Base-by-base conservation (phyloP, 2,797 vertebrate species). In the Myioborus miniatus region DNA sequence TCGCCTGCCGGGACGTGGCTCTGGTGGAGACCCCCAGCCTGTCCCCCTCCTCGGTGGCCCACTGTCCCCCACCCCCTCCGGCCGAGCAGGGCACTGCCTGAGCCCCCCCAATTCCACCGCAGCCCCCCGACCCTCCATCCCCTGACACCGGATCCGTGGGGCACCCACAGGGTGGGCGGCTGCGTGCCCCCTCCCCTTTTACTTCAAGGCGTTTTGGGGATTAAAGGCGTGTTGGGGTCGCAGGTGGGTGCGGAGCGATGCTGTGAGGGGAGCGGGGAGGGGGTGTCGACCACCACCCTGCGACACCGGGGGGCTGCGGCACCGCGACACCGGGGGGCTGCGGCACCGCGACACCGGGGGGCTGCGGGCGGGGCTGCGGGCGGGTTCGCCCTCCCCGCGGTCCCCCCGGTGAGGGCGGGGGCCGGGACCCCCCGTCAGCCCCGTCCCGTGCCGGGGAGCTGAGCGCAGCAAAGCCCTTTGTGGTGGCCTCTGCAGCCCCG, bases 1-100 rank as follows among this genome's bases (percentile, higher is more conserved):
- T 98, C 68, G 97, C 98, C 83, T 99, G 98, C 92, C 98, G 97
- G 68, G 98, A 98, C 53, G 98, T 98, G 17, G 98, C 98, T 24
- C 98, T 98, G 7, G 98, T 98, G 92, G 98, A 99, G 94, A 98
- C 98, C 11, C 93, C 98, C 88, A 98, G 98, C 70, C 93, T 97
- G 43, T 98, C 98, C 9, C 98, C 97, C 12, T 99, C 98, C 11
- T 98, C 98, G 16, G 59, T 43, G 24, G 6, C 64, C 39, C 36
- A 4, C 2, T 3, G 29, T 6, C 70, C 72, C 59, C 23, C 6
- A 0, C 36, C 3, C 14, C 22, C 18, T 20, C 43, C 8, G 0
- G 30, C 69, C 0, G n/a, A 63, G 41, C 64, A 55, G 34, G 83
- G 36, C 8, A 12, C 11, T 0, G 55, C 75, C 76, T 90, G 65